Evolutionary conservation across 2,888 invertebrate species (phyloP).

Genomic region (Brachylomia viminalis): DNA sequence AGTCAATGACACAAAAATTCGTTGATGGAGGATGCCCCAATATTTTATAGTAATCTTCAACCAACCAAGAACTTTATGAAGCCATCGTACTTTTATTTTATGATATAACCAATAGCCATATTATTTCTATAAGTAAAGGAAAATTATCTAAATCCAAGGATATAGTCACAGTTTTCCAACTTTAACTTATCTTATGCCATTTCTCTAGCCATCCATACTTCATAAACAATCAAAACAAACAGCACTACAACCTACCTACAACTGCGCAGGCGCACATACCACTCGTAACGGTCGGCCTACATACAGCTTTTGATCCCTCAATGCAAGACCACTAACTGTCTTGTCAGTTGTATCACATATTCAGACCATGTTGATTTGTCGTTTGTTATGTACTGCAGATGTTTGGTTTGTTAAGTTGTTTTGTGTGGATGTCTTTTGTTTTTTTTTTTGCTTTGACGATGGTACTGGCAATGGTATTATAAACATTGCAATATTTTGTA

Average conservation of each 20-base stretch:
- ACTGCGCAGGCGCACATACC: conserved; percentile 18
- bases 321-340: conserved; percentile 66
- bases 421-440: background rate
- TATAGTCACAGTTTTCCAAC: background rate
- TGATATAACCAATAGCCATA: background rate
- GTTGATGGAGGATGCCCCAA: background rate
- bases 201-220: background rate
- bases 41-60: too few species aligned
- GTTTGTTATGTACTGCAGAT: conserved; percentile 32
- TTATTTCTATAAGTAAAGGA: background rate
- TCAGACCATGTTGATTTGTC: conserved; percentile 58
- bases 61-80: background rate
- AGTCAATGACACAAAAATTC: background rate
- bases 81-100: too few species aligned
- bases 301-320: conserved; percentile 68
- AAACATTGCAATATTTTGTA: too few species aligned
- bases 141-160: background rate
- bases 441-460: background rate
- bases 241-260: conserved; percentile 6
- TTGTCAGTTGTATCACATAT: conserved; percentile 56
- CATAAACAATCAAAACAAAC: conserved; percentile 46
- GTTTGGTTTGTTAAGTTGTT: conserved; percentile 10
- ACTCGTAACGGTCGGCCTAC: conserved; percentile 74
- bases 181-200: background rate
- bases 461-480: too few species aligned